phyloP scores from a whole-genome alignment of 2,113 vertebrate species.

The Colius striatus region DNA sequence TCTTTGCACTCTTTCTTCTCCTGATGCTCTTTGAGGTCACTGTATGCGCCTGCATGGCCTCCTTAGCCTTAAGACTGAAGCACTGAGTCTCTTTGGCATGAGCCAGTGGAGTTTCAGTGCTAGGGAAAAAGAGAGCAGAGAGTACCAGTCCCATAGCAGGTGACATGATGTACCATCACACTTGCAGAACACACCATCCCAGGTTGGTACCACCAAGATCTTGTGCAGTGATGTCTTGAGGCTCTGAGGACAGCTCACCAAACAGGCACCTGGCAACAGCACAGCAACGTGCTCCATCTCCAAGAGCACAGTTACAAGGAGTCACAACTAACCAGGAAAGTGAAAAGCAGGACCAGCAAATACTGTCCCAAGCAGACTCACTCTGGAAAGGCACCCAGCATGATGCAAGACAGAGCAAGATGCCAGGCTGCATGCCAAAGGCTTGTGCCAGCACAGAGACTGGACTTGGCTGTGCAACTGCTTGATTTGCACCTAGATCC shows the following conservation, averaged over 20 bases:
- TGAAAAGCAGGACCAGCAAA: background rate
- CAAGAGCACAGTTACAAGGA: background rate
- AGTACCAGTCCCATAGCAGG: background rate
- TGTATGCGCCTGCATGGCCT: background rate
- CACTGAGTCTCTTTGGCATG: background rate
- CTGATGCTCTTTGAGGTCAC: background rate
- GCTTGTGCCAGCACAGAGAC: background rate
- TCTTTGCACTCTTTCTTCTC: background rate
- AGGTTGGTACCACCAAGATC: background rate
- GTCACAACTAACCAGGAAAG: background rate
- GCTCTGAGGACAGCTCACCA: background rate
- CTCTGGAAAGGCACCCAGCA: background rate
- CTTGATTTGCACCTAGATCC: background rate
- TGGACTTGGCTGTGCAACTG: too few species aligned
- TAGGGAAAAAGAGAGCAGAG: background rate
- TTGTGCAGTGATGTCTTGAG: background rate
- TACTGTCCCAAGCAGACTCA: background rate
- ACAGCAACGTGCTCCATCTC: background rate
- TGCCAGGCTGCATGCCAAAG: background rate
- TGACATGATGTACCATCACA: background rate
- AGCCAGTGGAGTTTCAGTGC: background rate
- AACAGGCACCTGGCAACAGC: background rate
- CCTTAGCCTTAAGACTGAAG: background rate
- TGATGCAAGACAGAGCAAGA: background rate
- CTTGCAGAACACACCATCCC: background rate